Percentiles rank a stretch among this genome's conserved stretches.
Evolutionary conservation across 2,113 vertebrate genomes (phyloP).

Genomic region (Chloropsis cyanopogon): DNA sequence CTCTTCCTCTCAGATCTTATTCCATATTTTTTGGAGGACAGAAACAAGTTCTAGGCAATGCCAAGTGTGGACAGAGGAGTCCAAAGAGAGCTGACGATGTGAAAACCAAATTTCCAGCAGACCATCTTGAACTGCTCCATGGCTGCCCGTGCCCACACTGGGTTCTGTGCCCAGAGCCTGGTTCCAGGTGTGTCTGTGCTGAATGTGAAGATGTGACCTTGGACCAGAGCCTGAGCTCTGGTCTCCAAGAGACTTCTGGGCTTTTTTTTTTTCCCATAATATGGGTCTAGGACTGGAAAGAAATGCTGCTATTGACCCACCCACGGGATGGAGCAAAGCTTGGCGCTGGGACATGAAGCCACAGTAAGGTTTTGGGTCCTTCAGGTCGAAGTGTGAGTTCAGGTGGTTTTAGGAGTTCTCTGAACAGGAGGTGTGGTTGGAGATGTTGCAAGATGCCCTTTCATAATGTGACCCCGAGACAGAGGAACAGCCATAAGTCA

Average conservation of each 20-base stretch:
- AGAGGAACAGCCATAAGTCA: background rate
- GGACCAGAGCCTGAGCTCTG: background rate
- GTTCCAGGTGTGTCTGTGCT: background rate
- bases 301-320: background rate
- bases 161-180: background rate
- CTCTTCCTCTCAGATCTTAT: background rate
- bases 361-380: background rate
- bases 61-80: background rate
- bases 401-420: background rate
- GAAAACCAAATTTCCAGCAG: conserved; percentile 19
- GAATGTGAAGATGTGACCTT: background rate
- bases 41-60: background rate
- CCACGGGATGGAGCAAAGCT: background rate
- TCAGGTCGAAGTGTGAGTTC: background rate
- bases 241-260: background rate
- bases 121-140: accelerated
- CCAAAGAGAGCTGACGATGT: background rate
- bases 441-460: background rate
- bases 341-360: background rate
- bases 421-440: background rate
- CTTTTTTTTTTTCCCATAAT: background rate
- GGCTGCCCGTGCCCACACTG: accelerated
- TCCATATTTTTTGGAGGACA: background rate
- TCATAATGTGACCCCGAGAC: background rate
- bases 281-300: background rate